Conservation (phyloP, 2,113 vertebrate genomes). For the Motacilla alba region DNA sequence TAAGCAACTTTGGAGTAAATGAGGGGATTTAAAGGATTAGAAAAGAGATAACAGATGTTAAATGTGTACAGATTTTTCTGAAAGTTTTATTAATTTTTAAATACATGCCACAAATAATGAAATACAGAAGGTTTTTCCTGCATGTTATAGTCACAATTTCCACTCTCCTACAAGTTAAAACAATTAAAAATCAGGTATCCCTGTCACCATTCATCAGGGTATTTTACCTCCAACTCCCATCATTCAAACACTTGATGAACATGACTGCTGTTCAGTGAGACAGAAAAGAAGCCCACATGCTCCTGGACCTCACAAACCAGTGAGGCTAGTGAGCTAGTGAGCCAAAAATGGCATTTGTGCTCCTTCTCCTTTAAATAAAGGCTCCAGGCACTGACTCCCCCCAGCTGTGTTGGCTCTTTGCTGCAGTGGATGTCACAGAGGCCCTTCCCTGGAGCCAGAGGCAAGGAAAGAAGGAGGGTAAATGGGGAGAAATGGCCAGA, state of each 20-base stretch:
- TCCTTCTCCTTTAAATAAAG: background rate
- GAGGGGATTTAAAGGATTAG: conserved; percentile 57
- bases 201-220: background rate
- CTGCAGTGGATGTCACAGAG: background rate
- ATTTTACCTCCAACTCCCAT: background rate
- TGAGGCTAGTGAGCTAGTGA: background rate
- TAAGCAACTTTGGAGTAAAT: conserved; percentile 37
- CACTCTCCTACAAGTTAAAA: background rate
- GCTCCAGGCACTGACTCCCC: background rate
- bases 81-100: conserved; percentile 45
- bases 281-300: background rate
- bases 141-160: background rate
- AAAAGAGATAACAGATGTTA: conserved; percentile 55
- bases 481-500: background rate
- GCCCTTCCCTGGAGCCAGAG: background rate
- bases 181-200: background rate
- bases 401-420: background rate
- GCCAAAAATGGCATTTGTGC: fast-evolving
- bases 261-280: background rate
- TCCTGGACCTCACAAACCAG: fast-evolving
- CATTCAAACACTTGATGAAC: background rate
- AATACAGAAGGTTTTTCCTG: background rate
- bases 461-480: background rate
- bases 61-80: background rate
- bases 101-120: conserved; percentile 25